Conservation (phyloP, 2,888 invertebrate species). For the Acleris holmiana region DNA sequence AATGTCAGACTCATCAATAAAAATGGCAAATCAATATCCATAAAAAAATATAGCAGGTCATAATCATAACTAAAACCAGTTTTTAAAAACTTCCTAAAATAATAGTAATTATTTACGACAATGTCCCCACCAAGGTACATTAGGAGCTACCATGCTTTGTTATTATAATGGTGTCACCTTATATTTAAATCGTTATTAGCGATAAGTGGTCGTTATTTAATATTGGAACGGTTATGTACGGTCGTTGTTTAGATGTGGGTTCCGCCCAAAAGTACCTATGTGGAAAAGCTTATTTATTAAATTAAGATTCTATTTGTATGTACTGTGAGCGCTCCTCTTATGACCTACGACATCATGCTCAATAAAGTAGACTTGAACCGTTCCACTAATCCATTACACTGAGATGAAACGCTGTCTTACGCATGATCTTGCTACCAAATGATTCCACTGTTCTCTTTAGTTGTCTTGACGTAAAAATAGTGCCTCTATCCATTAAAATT, state of each 20-base stretch:
- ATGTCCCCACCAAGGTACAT: constrained; percentile 18
- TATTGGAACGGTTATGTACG: background rate
- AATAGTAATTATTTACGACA: constrained; percentile 21
- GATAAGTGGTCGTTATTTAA: constrained; percentile 21
- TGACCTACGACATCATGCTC: too few relatives aligned
- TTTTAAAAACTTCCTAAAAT: constrained; percentile 18
- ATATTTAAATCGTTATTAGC: constrained; percentile 23
- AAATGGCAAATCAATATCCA: constrained; percentile 6
- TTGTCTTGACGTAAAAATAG: too few relatives aligned
- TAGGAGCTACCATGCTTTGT: constrained; percentile 28
- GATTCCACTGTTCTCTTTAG: too few relatives aligned
- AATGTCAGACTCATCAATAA: background rate
- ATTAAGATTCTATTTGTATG: too few relatives aligned
- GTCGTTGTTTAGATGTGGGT: background rate
- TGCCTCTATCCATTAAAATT: too few relatives aligned
- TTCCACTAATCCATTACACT: too few relatives aligned
- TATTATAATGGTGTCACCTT: constrained; percentile 22
- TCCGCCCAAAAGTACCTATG: background rate
- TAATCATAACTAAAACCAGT: constrained; percentile 5
- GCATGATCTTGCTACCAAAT: too few relatives aligned
- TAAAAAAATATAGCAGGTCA: background rate
- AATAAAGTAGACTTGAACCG: too few relatives aligned
- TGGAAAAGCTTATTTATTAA: too few relatives aligned
- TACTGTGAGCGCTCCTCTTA: too few relatives aligned
- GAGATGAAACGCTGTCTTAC: too few relatives aligned